Evolutionary conservation across 2,113 vertebrate species (phyloP).

Genomic region (Calidris pugnax): DNA sequence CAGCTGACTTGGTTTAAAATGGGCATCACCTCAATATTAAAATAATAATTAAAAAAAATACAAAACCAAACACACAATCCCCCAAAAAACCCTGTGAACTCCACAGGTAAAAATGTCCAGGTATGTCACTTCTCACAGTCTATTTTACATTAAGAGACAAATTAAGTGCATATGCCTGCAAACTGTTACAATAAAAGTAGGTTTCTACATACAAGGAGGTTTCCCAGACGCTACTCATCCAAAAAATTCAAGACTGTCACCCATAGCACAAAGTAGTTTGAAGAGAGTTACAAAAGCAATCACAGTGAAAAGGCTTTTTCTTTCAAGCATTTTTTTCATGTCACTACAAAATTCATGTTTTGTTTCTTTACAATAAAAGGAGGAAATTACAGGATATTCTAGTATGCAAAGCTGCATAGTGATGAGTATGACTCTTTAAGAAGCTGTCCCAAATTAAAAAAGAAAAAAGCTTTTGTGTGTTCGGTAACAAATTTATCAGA

Average conservation of each 20-base stretch:
- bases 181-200: conserved; percentile 12
- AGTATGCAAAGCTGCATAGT: conserved; percentile 27
- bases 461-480: background rate
- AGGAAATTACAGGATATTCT: background rate
- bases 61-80: background rate
- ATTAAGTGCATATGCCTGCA: conserved; percentile 20
- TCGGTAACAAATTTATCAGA: background rate
- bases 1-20: background rate
- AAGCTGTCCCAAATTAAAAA: background rate
- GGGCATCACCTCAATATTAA: background rate
- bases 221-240: conserved; percentile 19
- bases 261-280: conserved; percentile 9
- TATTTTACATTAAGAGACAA: background rate
- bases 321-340: conserved; percentile 11
- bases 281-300: conserved; percentile 45
- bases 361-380: conserved; percentile 38
- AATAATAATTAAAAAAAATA: background rate
- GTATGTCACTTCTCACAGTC: background rate
- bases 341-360: conserved; percentile 12
- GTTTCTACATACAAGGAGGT: conserved; percentile 22
- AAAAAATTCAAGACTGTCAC: background rate
- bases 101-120: background rate
- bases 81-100: background rate
- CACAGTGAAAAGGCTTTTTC: conserved; percentile 50
- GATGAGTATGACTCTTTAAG: conserved; percentile 7